These are phyloP conservation scores for Popillia japonica DNA, from an alignment of 1,140 invertebrate species.

Conservation along the genomic window DNA sequence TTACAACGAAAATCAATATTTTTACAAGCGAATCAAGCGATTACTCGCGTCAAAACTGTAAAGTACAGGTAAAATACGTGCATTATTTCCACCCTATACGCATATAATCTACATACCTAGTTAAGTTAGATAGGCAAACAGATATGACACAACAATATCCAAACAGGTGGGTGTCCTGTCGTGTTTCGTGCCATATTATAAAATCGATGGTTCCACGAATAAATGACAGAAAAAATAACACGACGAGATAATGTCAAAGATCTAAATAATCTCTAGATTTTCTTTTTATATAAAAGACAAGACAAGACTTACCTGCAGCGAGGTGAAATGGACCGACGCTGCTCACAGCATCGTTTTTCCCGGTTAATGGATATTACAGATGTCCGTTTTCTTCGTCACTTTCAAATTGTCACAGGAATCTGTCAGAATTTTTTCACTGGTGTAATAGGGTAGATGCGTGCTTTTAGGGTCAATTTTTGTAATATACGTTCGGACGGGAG, in stretches of 20 bases:
- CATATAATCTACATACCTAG: background rate
- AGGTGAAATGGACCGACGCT: background rate
- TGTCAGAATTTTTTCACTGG: constrained; percentile 6
- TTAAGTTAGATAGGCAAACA: background rate
- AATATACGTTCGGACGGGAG: background rate
- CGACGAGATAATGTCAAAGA: background rate
- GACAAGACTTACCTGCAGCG: constrained; percentile 5
- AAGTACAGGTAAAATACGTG: background rate
- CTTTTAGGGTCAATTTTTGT: background rate
- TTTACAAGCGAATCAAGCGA: background rate
- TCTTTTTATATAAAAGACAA: background rate
- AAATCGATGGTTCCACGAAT: background rate
- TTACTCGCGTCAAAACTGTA: background rate
- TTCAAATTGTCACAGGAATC: constrained; percentile 2
- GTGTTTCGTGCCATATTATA: background rate
- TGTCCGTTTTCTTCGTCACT: background rate
- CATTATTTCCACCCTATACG: background rate
- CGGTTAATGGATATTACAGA: background rate
- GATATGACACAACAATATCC: constrained; percentile 17
- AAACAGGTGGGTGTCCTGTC: constrained; percentile 24
- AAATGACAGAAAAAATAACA: background rate
- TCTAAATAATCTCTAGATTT: too few relatives aligned
- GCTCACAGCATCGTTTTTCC: constrained; percentile 17
- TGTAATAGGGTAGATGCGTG: background rate
- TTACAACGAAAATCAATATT: constrained; percentile 31